Evolutionary conservation across 2,113 vertebrate genomes (phyloP), one percentile per base, ranked within the genome.

Genomic region (Aspidoscelis tigris): DNA sequence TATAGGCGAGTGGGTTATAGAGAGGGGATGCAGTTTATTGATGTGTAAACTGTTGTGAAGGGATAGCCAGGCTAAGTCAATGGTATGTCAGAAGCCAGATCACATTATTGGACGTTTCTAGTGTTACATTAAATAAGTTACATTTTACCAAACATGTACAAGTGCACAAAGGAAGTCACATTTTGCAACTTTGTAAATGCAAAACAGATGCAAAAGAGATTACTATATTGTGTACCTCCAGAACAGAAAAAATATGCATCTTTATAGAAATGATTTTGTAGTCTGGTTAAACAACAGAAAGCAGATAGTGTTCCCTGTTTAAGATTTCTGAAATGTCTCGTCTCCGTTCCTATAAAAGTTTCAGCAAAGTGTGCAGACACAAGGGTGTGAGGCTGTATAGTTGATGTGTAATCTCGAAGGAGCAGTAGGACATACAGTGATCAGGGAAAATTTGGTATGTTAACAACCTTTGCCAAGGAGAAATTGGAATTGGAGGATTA

Each of bases 371-470:
- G 24, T 20, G 7, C 41, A 66, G 24, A 9, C 74, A n/a, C 7
- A 26, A 7, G 43, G 89, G 1, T 84, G 81, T 78, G 3, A 26
- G 5, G 24, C 20, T 81, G 2, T 81, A 39, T 22, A 85, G 83
- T 58, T 16, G 47, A 83, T 26, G 6, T 83, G 26, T 33, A 80
- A 70, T 7, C 76, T 78, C 76, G 61, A 0, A 0, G 44, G 85
- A 12, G 79, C 82, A 76, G 61, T 86, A 76, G 77, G 70, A 79
- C 21, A 24, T 7, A 21, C 8, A 75, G 18, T 7, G 61, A 33
- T 21, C n/a, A 83, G 26, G 85, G 43, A 64, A 79, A 55, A 10
- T 85, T 87, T 47, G 53, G 7, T 78, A 69, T 71, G 55, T 81
- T 18, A 16, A 18, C 73, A 79, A 55, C 76, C 64, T 50, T 44